Evolutionary conservation across 2,888 invertebrate species (phyloP).

Genomic region (Hypena proboscidalis): DNA sequence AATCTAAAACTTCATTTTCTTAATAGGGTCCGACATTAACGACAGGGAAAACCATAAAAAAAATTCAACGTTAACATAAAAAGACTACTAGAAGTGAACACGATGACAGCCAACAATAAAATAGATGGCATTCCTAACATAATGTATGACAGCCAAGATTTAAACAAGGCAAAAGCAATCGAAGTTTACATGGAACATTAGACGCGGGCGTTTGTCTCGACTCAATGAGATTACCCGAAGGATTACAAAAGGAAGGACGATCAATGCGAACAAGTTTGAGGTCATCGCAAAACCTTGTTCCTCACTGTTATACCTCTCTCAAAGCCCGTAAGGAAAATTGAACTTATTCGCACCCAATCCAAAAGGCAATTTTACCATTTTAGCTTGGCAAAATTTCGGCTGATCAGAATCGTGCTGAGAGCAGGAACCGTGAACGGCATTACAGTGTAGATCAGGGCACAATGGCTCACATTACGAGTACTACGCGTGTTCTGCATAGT

Average conservation of each 20-base stretch:
- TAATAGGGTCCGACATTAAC: too few species aligned
- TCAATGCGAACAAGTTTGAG: constrained; percentile 49
- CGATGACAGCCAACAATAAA: too few species aligned
- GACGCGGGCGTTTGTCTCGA: constrained; percentile 54
- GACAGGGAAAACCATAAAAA: too few species aligned
- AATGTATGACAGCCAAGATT: constrained; percentile 35
- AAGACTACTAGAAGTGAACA: too few species aligned
- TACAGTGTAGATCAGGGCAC: background rate
- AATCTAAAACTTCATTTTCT: too few species aligned
- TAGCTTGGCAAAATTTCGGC: too few species aligned
- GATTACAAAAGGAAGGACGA: constrained; percentile 56
- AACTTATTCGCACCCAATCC: too few species aligned
- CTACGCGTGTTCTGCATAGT: constrained; percentile 45
- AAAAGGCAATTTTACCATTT: too few species aligned
- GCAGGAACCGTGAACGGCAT: background rate
- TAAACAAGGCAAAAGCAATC: constrained; percentile 33
- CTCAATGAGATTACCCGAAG: constrained; percentile 58
- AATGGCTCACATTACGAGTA: constrained; percentile 40
- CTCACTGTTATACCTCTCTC: background rate
- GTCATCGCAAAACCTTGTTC: constrained; percentile 53
- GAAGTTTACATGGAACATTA: constrained; percentile 52
- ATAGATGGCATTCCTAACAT: constrained; percentile 1
- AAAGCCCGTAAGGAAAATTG: background rate
- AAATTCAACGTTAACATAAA: too few species aligned
- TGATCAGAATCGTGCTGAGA: background rate